Evolutionary conservation across 2,113 vertebrate genomes (phyloP), one percentile per base, ranked within the genome.

Genomic region (Larimichthys polyactis): DNA sequence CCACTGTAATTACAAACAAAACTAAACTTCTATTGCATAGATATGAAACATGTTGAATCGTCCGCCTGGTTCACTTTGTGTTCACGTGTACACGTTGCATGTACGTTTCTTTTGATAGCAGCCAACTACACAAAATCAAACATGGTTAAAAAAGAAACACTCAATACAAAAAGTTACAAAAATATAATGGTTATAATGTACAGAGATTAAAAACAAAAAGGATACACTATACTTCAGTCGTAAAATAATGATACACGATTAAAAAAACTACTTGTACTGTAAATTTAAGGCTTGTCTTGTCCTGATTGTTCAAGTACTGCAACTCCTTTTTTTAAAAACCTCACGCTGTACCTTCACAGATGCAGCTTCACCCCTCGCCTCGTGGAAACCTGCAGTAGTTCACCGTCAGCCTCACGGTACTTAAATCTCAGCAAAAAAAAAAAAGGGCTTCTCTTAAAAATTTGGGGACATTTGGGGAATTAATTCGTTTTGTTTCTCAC

Each of bases 61-160:
- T 93, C 82, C 36, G 36, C 85, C 85, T 89, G 87, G 88, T 89
- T 92, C 64, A 76, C 52, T 70, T 62, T 67, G 81, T 43, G 54
- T 87, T 93, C 85, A 93, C 84, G 77, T 85, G 87, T 89, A 93
- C 89, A 92, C 66, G 75, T 75, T 68, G 59, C 62, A 75, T 91
- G 87, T 89, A 93, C 92, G 77, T 89, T 86, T 85, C 55, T 84
- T 75, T 85, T 52, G 68, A 91, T 94, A 93, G 94, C 93, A 94
- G 93, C 92, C 89, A 80, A 89, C 84, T 84, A 91, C 82, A 89
- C 51, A 85, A 73, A 88, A 79, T 79, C 69, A 85, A 58, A 90
- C 64, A 85, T 54, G 46, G 67, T 71, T 69, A 64, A 80, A 75
- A 71, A 75, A 29, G 4, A 29, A 36, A 75, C 46, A 82, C 44